Conservation (phyloP, 2,888 invertebrate genomes). For the Sinelater perroti region DNA sequence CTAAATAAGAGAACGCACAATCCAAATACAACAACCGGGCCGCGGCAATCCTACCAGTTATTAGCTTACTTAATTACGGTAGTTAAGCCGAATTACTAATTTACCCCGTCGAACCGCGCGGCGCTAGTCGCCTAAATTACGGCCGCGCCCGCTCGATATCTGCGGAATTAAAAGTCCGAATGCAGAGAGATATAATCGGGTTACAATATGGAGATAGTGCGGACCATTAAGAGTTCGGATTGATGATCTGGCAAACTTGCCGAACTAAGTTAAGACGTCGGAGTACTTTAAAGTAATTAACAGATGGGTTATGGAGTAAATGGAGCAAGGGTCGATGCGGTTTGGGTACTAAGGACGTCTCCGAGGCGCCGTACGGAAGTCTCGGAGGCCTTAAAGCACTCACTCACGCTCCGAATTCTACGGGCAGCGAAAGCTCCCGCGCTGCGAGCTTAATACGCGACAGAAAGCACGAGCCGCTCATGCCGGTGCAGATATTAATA, state of each 20-base stretch:
- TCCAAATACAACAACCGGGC: slow-evolving; percentile 37
- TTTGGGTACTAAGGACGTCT: slow-evolving; percentile 45
- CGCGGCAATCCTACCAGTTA: slow-evolving; percentile 38
- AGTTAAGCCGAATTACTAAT: slow-evolving; percentile 42
- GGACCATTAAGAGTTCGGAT: slow-evolving; percentile 36
- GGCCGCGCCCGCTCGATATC: slow-evolving; percentile 31
- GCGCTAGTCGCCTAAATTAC: slow-evolving; percentile 41
- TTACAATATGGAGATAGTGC: slow-evolving; percentile 32
- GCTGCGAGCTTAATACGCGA: slow-evolving; percentile 27
- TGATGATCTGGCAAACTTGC: slow-evolving; percentile 41
- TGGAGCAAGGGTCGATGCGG: slow-evolving; percentile 43
- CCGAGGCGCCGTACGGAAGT: slow-evolving; percentile 37
- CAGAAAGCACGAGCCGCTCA: slow-evolving; percentile 38
- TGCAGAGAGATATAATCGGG: slow-evolving; percentile 26
- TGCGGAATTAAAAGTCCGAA: slow-evolving; percentile 29
- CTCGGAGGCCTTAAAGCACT: slow-evolving; percentile 35
- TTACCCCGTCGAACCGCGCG: slow-evolving; percentile 30
- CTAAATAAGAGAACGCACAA: slow-evolving; percentile 44
- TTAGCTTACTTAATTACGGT: slow-evolving; percentile 43
- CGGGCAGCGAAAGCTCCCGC: slow-evolving; percentile 31
- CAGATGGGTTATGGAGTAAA: slow-evolving; percentile 48
- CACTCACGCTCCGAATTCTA: slow-evolving; percentile 25
- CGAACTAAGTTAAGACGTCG: slow-evolving; percentile 43
- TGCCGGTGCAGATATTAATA: slow-evolving; percentile 44
- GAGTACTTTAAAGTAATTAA: slow-evolving; percentile 48